A percentile compares a stretch with the other conserved stretches of the same genome.
Evolutionary conservation across 2,888 invertebrate species (phyloP).

Genomic region (Volucella inflata): DNA sequence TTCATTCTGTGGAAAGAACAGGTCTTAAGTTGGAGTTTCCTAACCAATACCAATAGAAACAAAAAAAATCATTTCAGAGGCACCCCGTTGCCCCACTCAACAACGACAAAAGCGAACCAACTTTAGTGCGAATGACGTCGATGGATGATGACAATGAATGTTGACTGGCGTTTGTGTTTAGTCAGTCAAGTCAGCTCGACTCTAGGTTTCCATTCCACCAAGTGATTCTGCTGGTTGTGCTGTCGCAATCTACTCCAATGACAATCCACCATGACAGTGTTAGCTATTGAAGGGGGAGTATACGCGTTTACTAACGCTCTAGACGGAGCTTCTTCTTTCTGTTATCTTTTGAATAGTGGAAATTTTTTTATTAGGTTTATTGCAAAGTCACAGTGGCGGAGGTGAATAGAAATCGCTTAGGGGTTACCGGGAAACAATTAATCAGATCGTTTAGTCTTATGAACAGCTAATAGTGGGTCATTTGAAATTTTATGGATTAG

Average conservation of each 20-base stretch:
- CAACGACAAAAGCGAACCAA: conserved; percentile 27
- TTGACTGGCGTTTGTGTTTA: conserved; percentile 16
- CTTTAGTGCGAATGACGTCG: conserved; percentile 28
- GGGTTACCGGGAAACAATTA: background rate
- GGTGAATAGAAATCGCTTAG: background rate
- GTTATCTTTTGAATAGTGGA: conserved; percentile 7
- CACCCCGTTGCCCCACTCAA: background rate
- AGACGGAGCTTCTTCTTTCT: background rate
- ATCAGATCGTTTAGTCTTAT: background rate
- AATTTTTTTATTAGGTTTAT: background rate
- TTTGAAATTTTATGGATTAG: too few relatives aligned
- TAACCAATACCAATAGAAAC: conserved; percentile 42
- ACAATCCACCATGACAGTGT: background rate
- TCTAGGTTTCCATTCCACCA: background rate
- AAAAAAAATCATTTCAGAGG: conserved; percentile 13
- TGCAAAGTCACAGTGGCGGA: conserved; percentile 16
- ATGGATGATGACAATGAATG: conserved; percentile 6
- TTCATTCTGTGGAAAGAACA: conserved; percentile 55
- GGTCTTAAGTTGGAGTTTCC: conserved; percentile 64
- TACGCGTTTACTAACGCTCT: background rate
- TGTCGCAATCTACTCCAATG: conserved; percentile 3
- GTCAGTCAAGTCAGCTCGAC: conserved; percentile 11
- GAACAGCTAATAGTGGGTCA: too few relatives aligned
- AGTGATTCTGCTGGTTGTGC: conserved; percentile 19
- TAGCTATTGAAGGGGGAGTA: background rate